Conservation (phyloP, 2,797 vertebrate genomes). For the Pelobates cultripes region DNA sequence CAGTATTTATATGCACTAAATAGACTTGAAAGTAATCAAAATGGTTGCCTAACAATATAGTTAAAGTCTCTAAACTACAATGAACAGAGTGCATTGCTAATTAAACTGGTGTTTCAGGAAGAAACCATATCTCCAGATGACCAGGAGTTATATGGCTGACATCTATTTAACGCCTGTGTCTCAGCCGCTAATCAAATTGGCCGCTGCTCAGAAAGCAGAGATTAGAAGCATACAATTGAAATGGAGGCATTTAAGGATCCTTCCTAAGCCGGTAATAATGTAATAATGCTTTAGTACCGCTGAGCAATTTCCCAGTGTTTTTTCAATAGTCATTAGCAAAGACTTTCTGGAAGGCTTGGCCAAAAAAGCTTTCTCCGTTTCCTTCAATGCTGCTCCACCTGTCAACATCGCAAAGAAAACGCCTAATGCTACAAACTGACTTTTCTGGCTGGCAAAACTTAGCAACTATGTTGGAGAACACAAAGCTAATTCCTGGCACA, state of each 20-base stretch:
- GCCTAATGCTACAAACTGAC: constrained; percentile 36
- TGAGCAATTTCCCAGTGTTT: constrained; percentile 50
- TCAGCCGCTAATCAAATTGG: constrained; percentile 54
- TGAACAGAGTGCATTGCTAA: too few species aligned
- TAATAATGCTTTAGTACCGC: constrained; percentile 54
- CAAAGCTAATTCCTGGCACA: constrained; percentile 28
- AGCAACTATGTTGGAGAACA: constrained; percentile 9
- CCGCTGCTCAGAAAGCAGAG: constrained; percentile 49
- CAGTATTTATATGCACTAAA: too few species aligned
- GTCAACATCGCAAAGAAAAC: constrained; percentile 42
- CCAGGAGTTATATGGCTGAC: constrained; percentile 32
- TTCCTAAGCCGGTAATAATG: constrained; percentile 54
- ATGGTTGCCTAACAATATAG: background rate
- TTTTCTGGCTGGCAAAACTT: constrained; percentile 24
- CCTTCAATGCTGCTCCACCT: constrained; percentile 50
- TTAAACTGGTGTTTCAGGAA: background rate
- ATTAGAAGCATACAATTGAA: constrained; percentile 50
- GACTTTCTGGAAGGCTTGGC: constrained; percentile 48
- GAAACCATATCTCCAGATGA: constrained; percentile 16
- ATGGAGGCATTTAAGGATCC: constrained; percentile 54
- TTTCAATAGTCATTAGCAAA: constrained; percentile 55
- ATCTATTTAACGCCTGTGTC: constrained; percentile 49
- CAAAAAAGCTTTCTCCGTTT: constrained; percentile 55
- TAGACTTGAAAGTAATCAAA: too few species aligned
- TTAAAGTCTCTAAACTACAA: background rate